Base-by-base conservation (phyloP, 2,888 invertebrate genomes). In the Sabellastarte sp. region DNA sequence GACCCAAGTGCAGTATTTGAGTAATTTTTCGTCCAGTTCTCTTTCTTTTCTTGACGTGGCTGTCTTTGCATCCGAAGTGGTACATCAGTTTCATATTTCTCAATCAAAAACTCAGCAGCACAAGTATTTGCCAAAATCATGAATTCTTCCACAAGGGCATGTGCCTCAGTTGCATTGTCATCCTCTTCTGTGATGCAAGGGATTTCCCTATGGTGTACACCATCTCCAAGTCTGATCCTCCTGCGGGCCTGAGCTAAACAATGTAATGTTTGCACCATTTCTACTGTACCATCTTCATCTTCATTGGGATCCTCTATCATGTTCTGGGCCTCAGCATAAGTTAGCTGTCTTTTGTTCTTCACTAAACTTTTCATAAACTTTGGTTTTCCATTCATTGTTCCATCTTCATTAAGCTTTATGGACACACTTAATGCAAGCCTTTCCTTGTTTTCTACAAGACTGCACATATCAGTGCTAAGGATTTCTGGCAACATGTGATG, bases 401-500 rank as follows among this genome's bases (percentile, higher is more conserved):
- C 41, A 63, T 89, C 84, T 33, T 88, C 84, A 55, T 89, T 89
- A 80, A 97, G 89, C 79, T 90, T 90, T 91, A 93, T 95, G 74
- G 95, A 89, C 0, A 95, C 91, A 0, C 95, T 95, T 82, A 96
- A 93, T 0, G 93, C 88, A 32, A 93, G 75, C 20, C 85, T 71
- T 62, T 85, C 85, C 26, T 82, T 79, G 63, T 81, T 80, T 20
- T 85, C 83, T 65, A 84, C 83, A 60, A 86, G 74, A 71, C 84
- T 84, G 72, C 86, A 86, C 52, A 86, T 67, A 63, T 85, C 75
- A 67, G 87, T 87, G 83, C 94, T 94, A n/a, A 98, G 85, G 57
- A 92, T 87, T 73, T 90, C 87, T 0, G 97, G 97, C 68, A 98
- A 85, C 96, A 98, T 98, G 68, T 95, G 95, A 75, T 93, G 91